phyloP scores from a whole-genome alignment of 2,888 invertebrate species.

The Zeuzera pyrina region DNA sequence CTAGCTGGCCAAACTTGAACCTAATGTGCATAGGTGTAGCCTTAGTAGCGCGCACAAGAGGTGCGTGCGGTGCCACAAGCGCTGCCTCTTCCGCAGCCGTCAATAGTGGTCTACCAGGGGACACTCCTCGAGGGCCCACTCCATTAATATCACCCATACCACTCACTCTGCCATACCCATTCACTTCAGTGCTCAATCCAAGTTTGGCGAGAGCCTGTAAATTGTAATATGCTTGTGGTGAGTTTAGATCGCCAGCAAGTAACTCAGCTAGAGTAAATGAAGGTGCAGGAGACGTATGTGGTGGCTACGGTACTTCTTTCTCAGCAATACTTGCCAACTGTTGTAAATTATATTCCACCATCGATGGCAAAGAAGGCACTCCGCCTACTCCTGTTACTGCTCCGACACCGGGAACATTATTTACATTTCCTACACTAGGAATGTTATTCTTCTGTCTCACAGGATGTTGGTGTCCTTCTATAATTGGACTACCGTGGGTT shows the following conservation, averaged over 20 bases:
- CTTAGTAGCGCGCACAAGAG: slow-evolving; percentile 77
- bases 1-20: slow-evolving; percentile 95
- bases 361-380: slow-evolving; percentile 72
- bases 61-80: slow-evolving; percentile 61
- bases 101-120: slow-evolving; percentile 57
- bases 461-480: too few relatives aligned
- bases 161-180: slow-evolving; percentile 59
- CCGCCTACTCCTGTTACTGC: slow-evolving; percentile 39
- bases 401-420: slow-evolving; percentile 40
- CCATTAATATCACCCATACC: slow-evolving; percentile 64
- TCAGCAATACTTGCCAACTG: slow-evolving; percentile 88
- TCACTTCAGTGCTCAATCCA: slow-evolving; percentile 77
- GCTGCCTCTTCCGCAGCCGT: slow-evolving; percentile 62
- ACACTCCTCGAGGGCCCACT: slow-evolving; percentile 67
- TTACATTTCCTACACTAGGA: slow-evolving; percentile 44
- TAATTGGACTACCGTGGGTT: too few relatives aligned
- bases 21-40: slow-evolving; percentile 90
- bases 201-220: slow-evolving; percentile 91
- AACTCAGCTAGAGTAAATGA: slow-evolving; percentile 85
- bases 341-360: slow-evolving; percentile 90
- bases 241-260: slow-evolving; percentile 79
- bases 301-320: slow-evolving; percentile 71
- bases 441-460: slow-evolving; percentile 40
- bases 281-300: slow-evolving; percentile 73
- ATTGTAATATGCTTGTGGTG: slow-evolving; percentile 87